phyloP scores from a whole-genome alignment of 2,888 invertebrate genomes.

The Heteromyza rotundicornis region DNA sequence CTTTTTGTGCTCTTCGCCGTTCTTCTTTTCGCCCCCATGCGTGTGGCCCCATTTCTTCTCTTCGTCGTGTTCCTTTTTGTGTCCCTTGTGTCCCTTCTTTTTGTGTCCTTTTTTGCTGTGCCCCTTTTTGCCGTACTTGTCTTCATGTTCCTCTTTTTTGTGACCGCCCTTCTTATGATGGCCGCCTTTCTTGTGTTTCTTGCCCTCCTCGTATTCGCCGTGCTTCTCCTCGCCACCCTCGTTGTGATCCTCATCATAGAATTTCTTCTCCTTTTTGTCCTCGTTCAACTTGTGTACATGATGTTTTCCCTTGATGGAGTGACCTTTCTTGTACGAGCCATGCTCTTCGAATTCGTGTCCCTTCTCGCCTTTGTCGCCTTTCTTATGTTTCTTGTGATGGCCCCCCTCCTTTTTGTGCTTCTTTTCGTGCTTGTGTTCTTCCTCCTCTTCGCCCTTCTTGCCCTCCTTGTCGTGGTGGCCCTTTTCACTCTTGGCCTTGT shows the following conservation, averaged over 20 bases:
- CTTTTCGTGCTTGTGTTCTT: slow-evolving; percentile 64
- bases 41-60: slow-evolving; percentile 78
- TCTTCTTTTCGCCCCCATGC: slow-evolving; percentile 79
- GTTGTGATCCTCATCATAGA: slow-evolving; percentile 85
- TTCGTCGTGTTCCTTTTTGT: slow-evolving; percentile 79
- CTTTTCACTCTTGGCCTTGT: slow-evolving; percentile 71
- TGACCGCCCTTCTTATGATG: slow-evolving; percentile 83
- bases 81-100: slow-evolving; percentile 79
- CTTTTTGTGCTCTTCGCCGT: slow-evolving; percentile 79
- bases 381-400: slow-evolving; percentile 64
- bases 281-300: slow-evolving; percentile 85
- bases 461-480: slow-evolving; percentile 76
- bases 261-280: slow-evolving; percentile 84
- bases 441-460: slow-evolving; percentile 64
- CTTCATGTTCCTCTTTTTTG: slow-evolving; percentile 76
- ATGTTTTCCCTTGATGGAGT: slow-evolving; percentile 85
- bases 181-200: slow-evolving; percentile 82
- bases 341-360: slow-evolving; percentile 63
- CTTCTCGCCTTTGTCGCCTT: slow-evolving; percentile 65
- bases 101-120: slow-evolving; percentile 81
- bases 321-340: slow-evolving; percentile 82
- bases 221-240: slow-evolving; percentile 83
- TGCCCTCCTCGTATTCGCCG: slow-evolving; percentile 79
- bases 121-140: slow-evolving; percentile 81
- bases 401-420: slow-evolving; percentile 64